These are phyloP conservation scores for Drosophila virilis DNA, from an alignment of 1,140 invertebrate species.

Conservation along the genomic window DNA sequence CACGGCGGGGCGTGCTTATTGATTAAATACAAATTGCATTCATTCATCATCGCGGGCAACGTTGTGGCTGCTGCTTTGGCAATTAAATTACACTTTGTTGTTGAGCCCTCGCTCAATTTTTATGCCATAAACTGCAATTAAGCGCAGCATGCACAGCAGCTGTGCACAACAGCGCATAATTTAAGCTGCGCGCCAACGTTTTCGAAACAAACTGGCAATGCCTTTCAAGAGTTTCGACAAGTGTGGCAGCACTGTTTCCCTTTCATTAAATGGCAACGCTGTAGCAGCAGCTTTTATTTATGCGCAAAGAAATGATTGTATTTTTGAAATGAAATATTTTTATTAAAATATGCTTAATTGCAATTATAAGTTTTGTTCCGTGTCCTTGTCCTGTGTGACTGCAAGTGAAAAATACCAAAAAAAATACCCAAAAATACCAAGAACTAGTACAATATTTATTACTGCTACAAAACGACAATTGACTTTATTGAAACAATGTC, in stretches of 20 bases:
- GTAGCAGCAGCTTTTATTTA: background rate
- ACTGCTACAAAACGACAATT: no score
- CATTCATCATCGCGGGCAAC: slow-evolving; percentile 67
- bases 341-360: no score
- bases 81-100: slow-evolving; percentile 77
- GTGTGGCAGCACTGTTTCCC: background rate
- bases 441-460: no score
- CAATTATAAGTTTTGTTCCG: no score
- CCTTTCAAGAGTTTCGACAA: background rate
- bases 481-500: no score
- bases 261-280: background rate
- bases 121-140: slow-evolving; percentile 47
- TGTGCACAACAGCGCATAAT: background rate
- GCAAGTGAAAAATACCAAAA: background rate
- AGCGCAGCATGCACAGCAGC: background rate
- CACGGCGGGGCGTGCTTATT: slow-evolving; percentile 80
- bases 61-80: slow-evolving; percentile 44
- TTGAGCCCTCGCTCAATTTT: slow-evolving; percentile 27
- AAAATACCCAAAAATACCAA: background rate
- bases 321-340: no score
- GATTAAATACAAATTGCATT: slow-evolving; percentile 82
- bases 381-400: no score
- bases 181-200: slow-evolving; percentile 3
- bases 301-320: no score
- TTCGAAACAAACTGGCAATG: background rate